phyloP scores from a whole-genome alignment of 2,113 vertebrate genomes.

The Pseudolaguvia tuberculata region DNA sequence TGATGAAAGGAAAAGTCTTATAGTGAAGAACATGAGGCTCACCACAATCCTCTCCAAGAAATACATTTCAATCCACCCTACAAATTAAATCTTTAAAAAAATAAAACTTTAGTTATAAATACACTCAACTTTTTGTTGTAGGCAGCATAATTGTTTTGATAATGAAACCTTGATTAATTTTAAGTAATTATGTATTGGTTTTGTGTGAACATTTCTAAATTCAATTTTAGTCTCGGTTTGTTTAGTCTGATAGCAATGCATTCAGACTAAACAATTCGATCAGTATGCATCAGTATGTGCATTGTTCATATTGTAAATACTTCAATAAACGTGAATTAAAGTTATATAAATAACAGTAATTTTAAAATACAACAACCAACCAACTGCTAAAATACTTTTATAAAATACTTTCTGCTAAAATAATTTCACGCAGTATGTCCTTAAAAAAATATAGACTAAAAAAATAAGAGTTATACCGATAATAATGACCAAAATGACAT shows the following conservation, averaged over 20 bases:
- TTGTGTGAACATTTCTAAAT: background rate
- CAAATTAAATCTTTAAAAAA: background rate
- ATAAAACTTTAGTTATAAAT: background rate
- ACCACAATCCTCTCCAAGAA: slow-evolving; percentile 12
- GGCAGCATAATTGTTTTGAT: background rate
- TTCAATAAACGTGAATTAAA: too few relatives aligned
- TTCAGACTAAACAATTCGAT: too few relatives aligned
- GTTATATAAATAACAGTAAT: background rate
- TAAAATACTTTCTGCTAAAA: too few relatives aligned
- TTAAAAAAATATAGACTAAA: too few relatives aligned
- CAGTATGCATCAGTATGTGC: too few relatives aligned
- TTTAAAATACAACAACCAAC: too few relatives aligned
- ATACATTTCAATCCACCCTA: slow-evolving; percentile 1
- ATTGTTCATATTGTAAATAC: too few relatives aligned
- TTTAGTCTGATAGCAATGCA: background rate
- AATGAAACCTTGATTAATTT: too few relatives aligned
- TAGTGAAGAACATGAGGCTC: slow-evolving; percentile 15
- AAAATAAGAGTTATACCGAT: too few relatives aligned
- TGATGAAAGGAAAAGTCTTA: slow-evolving; percentile 15
- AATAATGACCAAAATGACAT: too few relatives aligned
- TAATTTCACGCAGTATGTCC: too few relatives aligned
- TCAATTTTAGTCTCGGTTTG: background rate
- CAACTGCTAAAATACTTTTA: too few relatives aligned
- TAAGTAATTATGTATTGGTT: background rate
- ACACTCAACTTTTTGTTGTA: background rate